A percentile compares a stretch with the other conserved stretches of the same genome.
Evolutionary conservation across 2,797 vertebrate genomes (phyloP).

Genomic region (Sebastes trivittatus): DNA sequence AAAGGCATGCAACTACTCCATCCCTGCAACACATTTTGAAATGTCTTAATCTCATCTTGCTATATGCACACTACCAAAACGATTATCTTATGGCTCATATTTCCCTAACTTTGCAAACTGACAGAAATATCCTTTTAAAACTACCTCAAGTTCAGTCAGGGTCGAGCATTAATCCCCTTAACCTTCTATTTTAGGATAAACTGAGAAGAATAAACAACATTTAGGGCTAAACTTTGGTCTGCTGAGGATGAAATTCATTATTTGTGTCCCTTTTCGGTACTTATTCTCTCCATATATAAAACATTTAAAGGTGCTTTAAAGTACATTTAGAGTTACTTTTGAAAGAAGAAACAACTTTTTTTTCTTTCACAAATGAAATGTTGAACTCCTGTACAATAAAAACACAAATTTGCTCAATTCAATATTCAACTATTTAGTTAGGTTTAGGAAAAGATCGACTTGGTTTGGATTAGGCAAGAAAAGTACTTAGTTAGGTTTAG

Average conservation of each 20-base stretch:
- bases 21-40: neutral
- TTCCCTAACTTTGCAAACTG: neutral
- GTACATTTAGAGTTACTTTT: neutral
- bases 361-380: too few relatives aligned
- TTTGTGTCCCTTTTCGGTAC: neutral
- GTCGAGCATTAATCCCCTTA: neutral
- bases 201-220: neutral
- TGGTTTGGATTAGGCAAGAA: too few relatives aligned
- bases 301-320: neutral
- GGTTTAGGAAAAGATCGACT: too few relatives aligned
- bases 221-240: neutral
- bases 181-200: neutral
- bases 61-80: neutral
- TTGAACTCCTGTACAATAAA: too few relatives aligned
- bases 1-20: neutral
- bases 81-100: neutral
- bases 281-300: neutral
- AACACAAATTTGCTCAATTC: too few relatives aligned
- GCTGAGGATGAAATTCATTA: neutral
- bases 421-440: too few relatives aligned
- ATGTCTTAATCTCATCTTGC: neutral
- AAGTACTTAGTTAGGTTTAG: too few relatives aligned
- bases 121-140: neutral
- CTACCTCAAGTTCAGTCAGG: neutral
- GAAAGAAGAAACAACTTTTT: neutral